Conservation (phyloP, 2,888 invertebrate species). For the Synergus japonicus region DNA sequence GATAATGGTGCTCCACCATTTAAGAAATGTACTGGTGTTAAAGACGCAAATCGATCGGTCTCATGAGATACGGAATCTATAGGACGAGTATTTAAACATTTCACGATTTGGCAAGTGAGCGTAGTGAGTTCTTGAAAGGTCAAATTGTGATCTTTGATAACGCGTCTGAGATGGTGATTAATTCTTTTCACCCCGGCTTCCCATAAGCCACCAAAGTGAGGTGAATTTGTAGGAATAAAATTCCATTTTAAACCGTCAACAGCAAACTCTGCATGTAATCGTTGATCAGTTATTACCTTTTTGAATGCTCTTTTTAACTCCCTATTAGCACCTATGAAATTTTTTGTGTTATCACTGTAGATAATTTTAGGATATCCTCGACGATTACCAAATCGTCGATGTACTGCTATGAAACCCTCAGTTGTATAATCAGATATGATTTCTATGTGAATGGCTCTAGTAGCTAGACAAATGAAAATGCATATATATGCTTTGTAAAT, state of each 20-base stretch:
- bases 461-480: no score
- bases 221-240: slow-evolving; percentile 43
- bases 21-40: slow-evolving; percentile 58
- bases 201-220: slow-evolving; percentile 59
- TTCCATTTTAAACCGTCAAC: slow-evolving; percentile 11
- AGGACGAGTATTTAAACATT: slow-evolving; percentile 49
- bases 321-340: no score
- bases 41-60: slow-evolving; percentile 45
- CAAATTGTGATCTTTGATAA: slow-evolving; percentile 50
- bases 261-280: no score
- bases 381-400: no score
- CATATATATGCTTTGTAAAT: no score
- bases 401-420: no score
- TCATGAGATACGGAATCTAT: slow-evolving; percentile 43
- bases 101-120: slow-evolving; percentile 46
- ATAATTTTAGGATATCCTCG: no score
- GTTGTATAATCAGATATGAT: no score
- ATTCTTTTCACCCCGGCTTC: slow-evolving; percentile 60
- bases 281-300: no score
- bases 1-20: slow-evolving; percentile 50
- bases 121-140: slow-evolving; percentile 56
- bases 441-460: no score
- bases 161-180: slow-evolving; percentile 58
- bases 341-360: no score
- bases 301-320: no score